phyloP scores from a whole-genome alignment of 1,140 invertebrate genomes.

The Zeugodacus cucurbitae region DNA sequence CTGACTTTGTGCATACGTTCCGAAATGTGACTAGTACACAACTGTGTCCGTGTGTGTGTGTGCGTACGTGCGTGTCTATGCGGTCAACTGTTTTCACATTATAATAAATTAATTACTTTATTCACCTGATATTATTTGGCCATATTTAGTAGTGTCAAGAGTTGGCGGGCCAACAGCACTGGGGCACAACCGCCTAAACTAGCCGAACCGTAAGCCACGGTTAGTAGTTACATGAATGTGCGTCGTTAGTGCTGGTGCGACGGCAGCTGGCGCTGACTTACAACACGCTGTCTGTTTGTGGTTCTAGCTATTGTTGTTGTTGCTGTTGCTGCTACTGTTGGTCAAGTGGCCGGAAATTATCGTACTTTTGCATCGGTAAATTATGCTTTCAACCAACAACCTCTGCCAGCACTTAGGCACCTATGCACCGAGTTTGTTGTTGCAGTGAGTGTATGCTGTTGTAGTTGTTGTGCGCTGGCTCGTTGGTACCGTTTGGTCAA shows the following conservation, averaged over 20 bases:
- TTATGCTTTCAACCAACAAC: constrained; percentile 40
- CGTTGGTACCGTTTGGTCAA: neutral
- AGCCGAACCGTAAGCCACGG: neutral
- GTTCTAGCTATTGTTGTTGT: neutral
- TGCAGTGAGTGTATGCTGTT: neutral
- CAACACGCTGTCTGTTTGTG: neutral
- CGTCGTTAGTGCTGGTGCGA: neutral
- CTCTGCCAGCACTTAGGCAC: constrained; percentile 13
- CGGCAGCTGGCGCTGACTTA: neutral
- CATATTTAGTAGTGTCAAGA: constrained; percentile 32
- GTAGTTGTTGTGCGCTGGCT: neutral
- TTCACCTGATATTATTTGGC: constrained; percentile 40
- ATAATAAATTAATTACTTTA: constrained; percentile 45
- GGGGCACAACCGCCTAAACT: neutral
- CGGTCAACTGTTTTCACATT: constrained; percentile 42
- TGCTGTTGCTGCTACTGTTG: neutral
- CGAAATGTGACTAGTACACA: neutral
- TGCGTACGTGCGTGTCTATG: neutral
- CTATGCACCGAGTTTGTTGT: neutral
- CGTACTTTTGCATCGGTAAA: constrained; percentile 45
- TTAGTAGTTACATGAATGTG: neutral
- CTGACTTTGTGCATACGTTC: neutral
- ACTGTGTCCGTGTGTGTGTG: neutral
- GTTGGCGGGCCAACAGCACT: neutral
- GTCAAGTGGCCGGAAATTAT: constrained; percentile 43